These are phyloP conservation scores for Chromis chromis DNA, from an alignment of 2,797 vertebrate species.

Conservation along the genomic window DNA sequence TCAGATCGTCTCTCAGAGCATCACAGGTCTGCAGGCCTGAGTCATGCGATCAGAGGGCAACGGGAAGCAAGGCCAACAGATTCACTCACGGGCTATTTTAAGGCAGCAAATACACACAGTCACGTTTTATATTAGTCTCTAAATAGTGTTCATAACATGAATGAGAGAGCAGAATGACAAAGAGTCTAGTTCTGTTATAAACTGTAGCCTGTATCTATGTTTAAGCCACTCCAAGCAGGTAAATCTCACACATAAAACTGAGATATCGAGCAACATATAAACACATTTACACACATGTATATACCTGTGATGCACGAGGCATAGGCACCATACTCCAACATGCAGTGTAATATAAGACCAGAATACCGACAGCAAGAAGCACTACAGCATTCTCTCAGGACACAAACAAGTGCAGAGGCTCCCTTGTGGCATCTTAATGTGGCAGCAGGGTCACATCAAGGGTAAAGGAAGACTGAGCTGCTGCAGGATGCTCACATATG, in stretches of 20 bases:
- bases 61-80: slow-evolving; percentile 8
- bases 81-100: background rate
- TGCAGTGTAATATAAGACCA: slow-evolving; percentile 2
- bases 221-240: background rate
- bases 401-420: slow-evolving; percentile 23
- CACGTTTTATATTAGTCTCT: background rate
- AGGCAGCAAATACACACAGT: background rate
- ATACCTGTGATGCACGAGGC: background rate
- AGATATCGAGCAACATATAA: background rate
- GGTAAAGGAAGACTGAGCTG: slow-evolving; percentile 50
- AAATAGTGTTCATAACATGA: background rate
- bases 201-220: background rate
- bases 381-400: slow-evolving; percentile 19
- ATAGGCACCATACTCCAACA: background rate
- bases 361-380: slow-evolving; percentile 9
- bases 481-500: slow-evolving; percentile 19
- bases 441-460: slow-evolving; percentile 61
- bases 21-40: slow-evolving; percentile 32
- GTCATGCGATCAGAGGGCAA: slow-evolving; percentile 32
- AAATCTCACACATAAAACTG: slow-evolving; percentile 5
- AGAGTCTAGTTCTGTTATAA: background rate
- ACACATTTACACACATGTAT: background rate
- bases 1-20: slow-evolving; percentile 32
- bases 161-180: background rate
- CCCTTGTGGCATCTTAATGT: slow-evolving; percentile 61